Conservation (phyloP, 2,113 vertebrate genomes). For the Carlito syrichta region DNA sequence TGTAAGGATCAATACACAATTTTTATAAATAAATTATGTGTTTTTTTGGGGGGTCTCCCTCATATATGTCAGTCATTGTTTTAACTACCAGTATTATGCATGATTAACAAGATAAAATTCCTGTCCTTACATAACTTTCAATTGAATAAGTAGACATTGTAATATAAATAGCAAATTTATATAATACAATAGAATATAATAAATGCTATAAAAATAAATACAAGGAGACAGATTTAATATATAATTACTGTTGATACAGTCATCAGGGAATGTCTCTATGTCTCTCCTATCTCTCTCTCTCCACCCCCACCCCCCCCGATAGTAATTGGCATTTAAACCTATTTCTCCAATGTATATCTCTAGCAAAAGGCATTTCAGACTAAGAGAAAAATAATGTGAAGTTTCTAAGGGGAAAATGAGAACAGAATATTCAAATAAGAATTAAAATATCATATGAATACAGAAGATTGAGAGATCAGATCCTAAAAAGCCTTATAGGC, state of each 20-base stretch:
- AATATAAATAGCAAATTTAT: not conserved
- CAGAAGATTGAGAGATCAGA: not conserved
- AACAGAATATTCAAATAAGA: not conserved
- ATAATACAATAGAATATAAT: not conserved
- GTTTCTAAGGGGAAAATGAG: not conserved
- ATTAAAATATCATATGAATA: not conserved
- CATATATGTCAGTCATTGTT: too few species aligned
- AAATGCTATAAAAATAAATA: not conserved
- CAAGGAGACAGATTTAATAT: not conserved
- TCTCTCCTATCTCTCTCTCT: not conserved
- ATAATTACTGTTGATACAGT: not conserved
- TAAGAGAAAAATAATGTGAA: not conserved
- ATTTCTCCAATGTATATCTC: not conserved
- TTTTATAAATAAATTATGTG: too few species aligned
- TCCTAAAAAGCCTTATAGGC: rapidly evolving
- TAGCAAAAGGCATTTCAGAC: not conserved
- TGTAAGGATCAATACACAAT: too few species aligned
- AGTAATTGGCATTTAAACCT: not conserved
- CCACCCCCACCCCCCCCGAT: not conserved
- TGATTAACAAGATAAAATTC: not conserved
- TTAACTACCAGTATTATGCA: too few species aligned
- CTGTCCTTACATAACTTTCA: not conserved
- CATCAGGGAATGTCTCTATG: not conserved
- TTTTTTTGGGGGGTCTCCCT: too few species aligned
- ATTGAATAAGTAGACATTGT: not conserved